Conservation (phyloP, 2,113 vertebrate genomes). For the Cyphomyrus discorhynchus region DNA sequence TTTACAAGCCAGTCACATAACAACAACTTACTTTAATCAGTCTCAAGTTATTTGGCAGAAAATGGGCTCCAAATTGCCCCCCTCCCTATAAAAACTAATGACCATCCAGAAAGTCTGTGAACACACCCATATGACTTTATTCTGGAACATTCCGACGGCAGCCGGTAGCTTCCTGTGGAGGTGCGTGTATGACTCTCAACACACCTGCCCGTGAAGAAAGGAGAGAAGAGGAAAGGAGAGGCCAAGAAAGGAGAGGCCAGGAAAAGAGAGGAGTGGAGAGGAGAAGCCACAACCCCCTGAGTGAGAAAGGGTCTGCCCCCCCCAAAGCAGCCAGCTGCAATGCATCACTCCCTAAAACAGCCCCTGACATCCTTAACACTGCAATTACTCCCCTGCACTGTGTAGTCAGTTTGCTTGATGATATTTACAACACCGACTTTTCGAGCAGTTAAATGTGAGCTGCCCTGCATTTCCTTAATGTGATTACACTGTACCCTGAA, state of each 20-base stretch:
- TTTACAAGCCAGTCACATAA: not conserved
- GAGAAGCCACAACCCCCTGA: not conserved
- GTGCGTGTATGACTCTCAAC: not conserved
- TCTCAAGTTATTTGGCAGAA: not conserved
- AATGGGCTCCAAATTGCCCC: not conserved
- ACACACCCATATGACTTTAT: not conserved
- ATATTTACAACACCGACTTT: not conserved
- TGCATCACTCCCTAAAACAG: not conserved
- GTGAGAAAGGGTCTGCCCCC: not conserved
- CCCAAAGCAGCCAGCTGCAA: not conserved
- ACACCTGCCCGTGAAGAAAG: not conserved
- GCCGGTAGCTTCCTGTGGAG: not conserved
- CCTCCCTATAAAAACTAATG: not conserved
- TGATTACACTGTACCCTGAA: not conserved
- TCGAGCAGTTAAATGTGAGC: not conserved
- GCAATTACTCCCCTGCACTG: not conserved
- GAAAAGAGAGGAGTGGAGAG: not conserved
- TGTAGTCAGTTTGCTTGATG: not conserved
- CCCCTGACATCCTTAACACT: not conserved
- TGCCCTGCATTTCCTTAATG: not conserved
- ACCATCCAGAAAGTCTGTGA: not conserved
- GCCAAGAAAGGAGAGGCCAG: not conserved
- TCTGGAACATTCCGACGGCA: not conserved
- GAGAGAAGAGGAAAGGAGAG: not conserved
- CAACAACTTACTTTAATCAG: conserved; percentile 9